Evolutionary conservation across 2,888 invertebrate genomes (phyloP).

Genomic region (Platycheirus rosarum): DNA sequence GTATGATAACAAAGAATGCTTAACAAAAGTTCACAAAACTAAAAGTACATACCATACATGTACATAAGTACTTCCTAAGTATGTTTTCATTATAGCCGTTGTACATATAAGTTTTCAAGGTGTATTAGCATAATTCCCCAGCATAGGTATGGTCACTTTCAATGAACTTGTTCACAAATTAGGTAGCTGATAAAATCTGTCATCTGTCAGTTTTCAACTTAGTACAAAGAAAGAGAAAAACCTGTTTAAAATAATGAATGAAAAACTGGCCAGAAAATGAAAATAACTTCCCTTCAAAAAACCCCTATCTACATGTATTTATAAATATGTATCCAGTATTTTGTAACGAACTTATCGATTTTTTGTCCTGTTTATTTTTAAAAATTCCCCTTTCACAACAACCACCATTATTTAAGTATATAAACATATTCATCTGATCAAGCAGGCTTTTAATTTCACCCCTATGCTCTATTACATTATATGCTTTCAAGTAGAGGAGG

Average conservation of each 20-base stretch:
- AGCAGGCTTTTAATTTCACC: constrained; percentile 71
- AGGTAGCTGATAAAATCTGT: constrained; percentile 59
- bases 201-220: constrained; percentile 47
- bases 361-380: constrained; percentile 38
- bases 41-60: too few species aligned
- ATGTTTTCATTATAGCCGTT: too few species aligned
- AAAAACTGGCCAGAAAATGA: too few species aligned
- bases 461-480: constrained; percentile 44
- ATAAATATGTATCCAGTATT: constrained; percentile 37
- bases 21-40: too few species aligned
- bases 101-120: too few species aligned
- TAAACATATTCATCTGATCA: constrained; percentile 56
- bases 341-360: constrained; percentile 71
- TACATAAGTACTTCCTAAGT: too few species aligned
- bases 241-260: constrained; percentile 62
- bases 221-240: constrained; percentile 26
- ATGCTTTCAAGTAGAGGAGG: constrained; percentile 32
- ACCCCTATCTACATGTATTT: too few species aligned
- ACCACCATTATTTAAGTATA: constrained; percentile 53
- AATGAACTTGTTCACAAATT: constrained; percentile 58
- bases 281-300: neutral
- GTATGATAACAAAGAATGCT: too few species aligned
- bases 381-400: constrained; percentile 56
- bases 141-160: constrained; percentile 26
- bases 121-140: too few species aligned